Conservation (phyloP, 2,888 invertebrate genomes). For the Melanotus villosus region DNA sequence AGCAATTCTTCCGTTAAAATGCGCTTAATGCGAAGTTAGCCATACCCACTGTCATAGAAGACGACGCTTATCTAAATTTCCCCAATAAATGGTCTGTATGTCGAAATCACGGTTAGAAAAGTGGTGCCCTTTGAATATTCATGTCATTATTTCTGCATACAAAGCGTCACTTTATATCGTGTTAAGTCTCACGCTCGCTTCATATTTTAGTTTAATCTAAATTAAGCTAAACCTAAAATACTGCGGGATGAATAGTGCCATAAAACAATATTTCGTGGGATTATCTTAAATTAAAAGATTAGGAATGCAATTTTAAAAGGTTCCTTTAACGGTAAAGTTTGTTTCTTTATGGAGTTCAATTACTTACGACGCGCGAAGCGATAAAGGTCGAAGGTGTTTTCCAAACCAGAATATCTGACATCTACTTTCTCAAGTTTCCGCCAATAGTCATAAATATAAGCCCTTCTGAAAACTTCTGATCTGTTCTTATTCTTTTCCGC, state of each 20-base stretch:
- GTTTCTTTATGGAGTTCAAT: slow-evolving; percentile 20
- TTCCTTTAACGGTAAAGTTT: neutral
- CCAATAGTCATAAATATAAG: slow-evolving; percentile 44
- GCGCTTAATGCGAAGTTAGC: slow-evolving; percentile 10
- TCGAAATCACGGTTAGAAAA: slow-evolving; percentile 32
- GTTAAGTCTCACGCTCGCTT: slow-evolving; percentile 13
- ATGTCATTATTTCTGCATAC: slow-evolving; percentile 30
- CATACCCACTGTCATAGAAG: slow-evolving; percentile 12
- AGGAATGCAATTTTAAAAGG: slow-evolving; percentile 12
- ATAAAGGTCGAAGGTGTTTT: slow-evolving; percentile 38
- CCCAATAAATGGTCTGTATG: slow-evolving; percentile 38
- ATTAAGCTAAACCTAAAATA: slow-evolving; percentile 16
- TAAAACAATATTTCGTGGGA: slow-evolving; percentile 11
- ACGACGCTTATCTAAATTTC: slow-evolving; percentile 25
- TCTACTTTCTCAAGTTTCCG: slow-evolving; percentile 41
- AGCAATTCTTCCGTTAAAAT: slow-evolving; percentile 14
- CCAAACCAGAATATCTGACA: slow-evolving; percentile 38
- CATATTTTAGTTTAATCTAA: slow-evolving; percentile 23
- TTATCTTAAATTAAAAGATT: slow-evolving; percentile 20
- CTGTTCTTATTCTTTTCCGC: slow-evolving; percentile 20
- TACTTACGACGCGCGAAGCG: slow-evolving; percentile 17
- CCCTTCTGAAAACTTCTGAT: slow-evolving; percentile 30
- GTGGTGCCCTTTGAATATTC: slow-evolving; percentile 33
- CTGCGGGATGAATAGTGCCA: slow-evolving; percentile 5
- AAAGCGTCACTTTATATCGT: slow-evolving; percentile 32